Percentiles rank a stretch among this genome's conserved stretches.
Evolutionary conservation across 1,140 invertebrate genomes (phyloP).

Genomic region (Hyphantria cunea): DNA sequence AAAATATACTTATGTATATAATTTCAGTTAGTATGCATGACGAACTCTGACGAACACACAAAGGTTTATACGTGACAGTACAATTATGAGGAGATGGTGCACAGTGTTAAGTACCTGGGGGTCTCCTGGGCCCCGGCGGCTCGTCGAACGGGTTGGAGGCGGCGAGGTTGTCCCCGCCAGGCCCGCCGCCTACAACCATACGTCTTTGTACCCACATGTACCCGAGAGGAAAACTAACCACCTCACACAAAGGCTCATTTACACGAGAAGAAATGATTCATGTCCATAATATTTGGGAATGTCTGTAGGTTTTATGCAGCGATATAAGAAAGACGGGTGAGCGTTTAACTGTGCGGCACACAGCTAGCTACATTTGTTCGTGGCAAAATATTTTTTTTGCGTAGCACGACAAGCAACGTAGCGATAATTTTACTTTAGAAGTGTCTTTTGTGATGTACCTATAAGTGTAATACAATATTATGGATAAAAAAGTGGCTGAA

Average conservation of each 20-base stretch:
- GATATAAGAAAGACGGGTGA: no score
- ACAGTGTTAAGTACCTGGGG: conserved; percentile 65
- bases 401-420: no score
- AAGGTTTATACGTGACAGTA: conserved; percentile 16
- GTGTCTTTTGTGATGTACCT: no score
- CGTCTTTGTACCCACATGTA: conserved; percentile 50
- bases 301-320: no score
- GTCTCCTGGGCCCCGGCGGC: conserved; percentile 82
- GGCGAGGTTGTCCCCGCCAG: conserved; percentile 87
- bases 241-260: conserved; percentile 4
- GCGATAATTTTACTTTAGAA: no score
- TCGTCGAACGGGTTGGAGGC: conserved; percentile 93
- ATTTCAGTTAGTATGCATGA: neutral
- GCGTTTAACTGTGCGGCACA: no score
- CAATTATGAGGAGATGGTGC: conserved; percentile 18
- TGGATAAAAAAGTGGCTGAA: no score
- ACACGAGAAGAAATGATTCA: neutral
- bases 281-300: no score
- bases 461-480: no score
- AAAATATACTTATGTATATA: neutral
- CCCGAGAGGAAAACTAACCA: conserved; percentile 22
- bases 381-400: no score
- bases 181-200: conserved; percentile 77
- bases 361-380: no score
- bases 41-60: conserved; percentile 13